phyloP scores from a whole-genome alignment of 92 coral and sea anemone genomes.

The Umimayanthus kanabou region DNA sequence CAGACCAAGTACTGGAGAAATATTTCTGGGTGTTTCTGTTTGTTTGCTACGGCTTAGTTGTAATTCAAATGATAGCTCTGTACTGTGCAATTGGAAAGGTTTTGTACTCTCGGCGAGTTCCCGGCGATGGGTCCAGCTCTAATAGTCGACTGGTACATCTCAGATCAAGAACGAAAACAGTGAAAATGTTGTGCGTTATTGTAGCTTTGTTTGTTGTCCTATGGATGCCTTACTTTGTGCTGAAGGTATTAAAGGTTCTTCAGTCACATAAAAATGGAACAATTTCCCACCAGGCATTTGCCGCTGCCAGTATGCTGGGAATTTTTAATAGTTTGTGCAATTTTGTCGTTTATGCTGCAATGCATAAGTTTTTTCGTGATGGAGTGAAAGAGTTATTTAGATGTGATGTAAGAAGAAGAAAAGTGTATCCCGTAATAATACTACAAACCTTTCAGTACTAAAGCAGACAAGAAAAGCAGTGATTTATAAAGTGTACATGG shows the following conservation, averaged over 20 bases:
- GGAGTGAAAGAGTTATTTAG: conserved; percentile 16
- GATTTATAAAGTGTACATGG: not conserved
- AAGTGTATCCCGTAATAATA: not conserved
- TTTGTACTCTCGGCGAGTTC: conserved; percentile 6
- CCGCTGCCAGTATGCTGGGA: conserved; percentile 37
- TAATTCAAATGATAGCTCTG: conserved; percentile 25
- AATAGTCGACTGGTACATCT: conserved; percentile 1
- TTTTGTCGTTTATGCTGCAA: conserved; percentile 37
- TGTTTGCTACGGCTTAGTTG: conserved; percentile 2
- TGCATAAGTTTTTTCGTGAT: conserved; percentile 34
- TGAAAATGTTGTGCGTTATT: conserved; percentile 23
- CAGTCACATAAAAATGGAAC: not conserved
- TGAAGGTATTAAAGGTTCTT: conserved; percentile 21
- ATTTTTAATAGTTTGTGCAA: conserved; percentile 33
- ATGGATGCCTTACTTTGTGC: conserved; percentile 30
- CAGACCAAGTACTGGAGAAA: conserved; percentile 11
- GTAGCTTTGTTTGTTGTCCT: conserved; percentile 15
- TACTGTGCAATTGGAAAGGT: conserved; percentile 26
- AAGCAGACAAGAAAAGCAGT: too few relatives aligned
- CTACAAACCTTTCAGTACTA: not conserved
- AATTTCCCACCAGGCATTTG: conserved; percentile 15
- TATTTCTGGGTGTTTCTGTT: conserved; percentile 32
- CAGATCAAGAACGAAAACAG: conserved; percentile 13
- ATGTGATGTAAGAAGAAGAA: not conserved
- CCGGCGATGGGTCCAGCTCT: not conserved